Percentiles rank a stretch among this genome's conserved stretches.
phyloP scores from a whole-genome alignment of 2,888 invertebrate genomes.

The Dryomyza anilis region DNA sequence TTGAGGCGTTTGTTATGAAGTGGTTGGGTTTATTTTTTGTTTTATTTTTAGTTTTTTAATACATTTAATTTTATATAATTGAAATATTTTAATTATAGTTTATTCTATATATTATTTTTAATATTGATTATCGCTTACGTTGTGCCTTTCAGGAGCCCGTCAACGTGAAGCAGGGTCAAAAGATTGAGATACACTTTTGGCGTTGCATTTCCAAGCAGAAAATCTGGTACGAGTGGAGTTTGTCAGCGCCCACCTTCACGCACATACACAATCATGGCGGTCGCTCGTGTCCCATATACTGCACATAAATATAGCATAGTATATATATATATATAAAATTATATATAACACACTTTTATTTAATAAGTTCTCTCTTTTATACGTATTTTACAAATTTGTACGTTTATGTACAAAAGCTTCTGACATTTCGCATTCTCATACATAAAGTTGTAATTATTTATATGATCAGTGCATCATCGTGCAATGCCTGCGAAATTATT shows the following conservation, averaged over 20 bases:
- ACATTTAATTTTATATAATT: too few species aligned
- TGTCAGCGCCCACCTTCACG: conserved; percentile 45
- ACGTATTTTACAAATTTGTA: background rate
- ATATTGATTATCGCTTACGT: background rate
- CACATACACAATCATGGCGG: conserved; percentile 57
- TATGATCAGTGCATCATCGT: background rate
- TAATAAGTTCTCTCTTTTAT: background rate
- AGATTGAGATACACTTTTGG: conserved; percentile 85
- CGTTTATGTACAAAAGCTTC: background rate
- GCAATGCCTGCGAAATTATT: background rate
- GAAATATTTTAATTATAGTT: background rate
- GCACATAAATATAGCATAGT: conserved; percentile 38
- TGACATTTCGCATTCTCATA: too few species aligned
- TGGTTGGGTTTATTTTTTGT: conserved; percentile 1
- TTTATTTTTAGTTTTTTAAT: too few species aligned
- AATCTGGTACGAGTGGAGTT: conserved; percentile 97
- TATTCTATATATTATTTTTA: background rate
- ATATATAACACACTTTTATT: background rate
- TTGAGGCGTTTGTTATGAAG: too few species aligned
- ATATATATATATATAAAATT: too few species aligned
- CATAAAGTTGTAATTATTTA: too few species aligned
- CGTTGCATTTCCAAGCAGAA: conserved; percentile 76
- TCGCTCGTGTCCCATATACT: conserved; percentile 47
- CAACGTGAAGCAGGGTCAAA: conserved; percentile 72
- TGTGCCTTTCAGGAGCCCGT: conserved; percentile 49